Evolutionary conservation across 2,797 vertebrate species (phyloP), one percentile per base, ranked within the genome.

Genomic region (Champsocephalus esox): DNA sequence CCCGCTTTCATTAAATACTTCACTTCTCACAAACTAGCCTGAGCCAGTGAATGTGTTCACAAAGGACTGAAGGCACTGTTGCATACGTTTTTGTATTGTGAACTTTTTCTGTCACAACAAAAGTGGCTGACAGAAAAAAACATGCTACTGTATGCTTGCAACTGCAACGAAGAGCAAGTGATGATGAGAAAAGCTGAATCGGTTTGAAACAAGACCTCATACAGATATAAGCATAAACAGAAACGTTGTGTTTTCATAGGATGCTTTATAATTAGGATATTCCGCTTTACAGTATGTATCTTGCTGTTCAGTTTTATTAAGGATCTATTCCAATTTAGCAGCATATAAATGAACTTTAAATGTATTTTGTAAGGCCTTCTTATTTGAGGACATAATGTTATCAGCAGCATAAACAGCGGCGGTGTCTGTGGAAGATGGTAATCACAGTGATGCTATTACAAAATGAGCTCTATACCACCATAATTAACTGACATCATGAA

Each of bases 1-100:
- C 89, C 55, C 46, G 0, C 13, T 74, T 82, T 92, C 79, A 80
- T 69, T 9, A 78, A 88, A 80, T 77, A 77, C 75, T 88, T 88
- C 62, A 81, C 69, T 80, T 84, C 71, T 87, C 69, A 59, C 46
- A 87, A 79, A 75, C 52, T 48, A 32, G 34, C 59, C 59, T 13
- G 69, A 82, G 82, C 70, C 67, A 50, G 71, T 59, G 66, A 71
- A 75, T 70, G 48, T 81, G 68, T 79, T 76, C 72, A 63, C 66
- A 71, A 58, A 83, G 60, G 78, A 65, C 79, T 62, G 50, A 83
- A 81, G 77, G 61, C 61, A 76, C 61, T 57, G 66, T 89, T 88
- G 74, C 70, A 73, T 77, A 84, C 84, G 72, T 79, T 70, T 70
- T 28, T 73, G 66, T 54, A 73, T 77, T 81, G 50, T 74, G 70